Base-by-base conservation (phyloP, 2,113 vertebrate species). In the Lucifuga dentata region DNA sequence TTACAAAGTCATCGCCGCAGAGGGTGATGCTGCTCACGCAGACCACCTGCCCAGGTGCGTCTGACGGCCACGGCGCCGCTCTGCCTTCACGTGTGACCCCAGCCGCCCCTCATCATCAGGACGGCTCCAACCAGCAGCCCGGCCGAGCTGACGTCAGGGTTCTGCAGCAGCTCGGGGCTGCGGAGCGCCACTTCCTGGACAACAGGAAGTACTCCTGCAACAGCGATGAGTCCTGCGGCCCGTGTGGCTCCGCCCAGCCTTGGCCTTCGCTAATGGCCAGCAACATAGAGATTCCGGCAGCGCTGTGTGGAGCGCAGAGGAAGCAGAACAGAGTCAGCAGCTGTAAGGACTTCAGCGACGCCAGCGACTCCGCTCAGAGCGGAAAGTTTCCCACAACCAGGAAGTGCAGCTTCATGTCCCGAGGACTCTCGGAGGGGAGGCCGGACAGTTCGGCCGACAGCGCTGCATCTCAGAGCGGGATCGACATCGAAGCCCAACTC, bases 321-420 rank as follows among this genome's bases (percentile, higher is more conserved):
- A 94, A 92, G 62, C 88, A 92, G 65, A 95, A 92, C 71, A 89
- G 76, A 19, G 92, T 88, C 19, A 90, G 92, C 46, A 45, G 46
- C 19, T 91, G 79, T 59, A 93, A 91, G 68, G 94, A 94, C 76
- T 83, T 91, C n/a, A 87, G 92, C 0, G 91, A 95, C 46, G 83
- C 77, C 48, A 93, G 91, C 0, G 91, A 92, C 13, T 95, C 92
- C 16, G 84, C 80, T 0, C 93, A 94, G 40, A 94, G 93, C 23
- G 92, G 86, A 33, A 90, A 89, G 85, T 72, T 80, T 57, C 88
- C 86, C 1, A 90, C 90, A 1, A 88, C 86, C 63, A 90, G 89
- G 44, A 95, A 96, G 73, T 87, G 92, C 66, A 97, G 95, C 55
- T 94, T 95, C 45, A 93, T 95, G 83, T 95, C 94, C 20, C 91